Base-by-base conservation (phyloP, 2,113 vertebrate genomes). In the Cryptotis parvus region DNA sequence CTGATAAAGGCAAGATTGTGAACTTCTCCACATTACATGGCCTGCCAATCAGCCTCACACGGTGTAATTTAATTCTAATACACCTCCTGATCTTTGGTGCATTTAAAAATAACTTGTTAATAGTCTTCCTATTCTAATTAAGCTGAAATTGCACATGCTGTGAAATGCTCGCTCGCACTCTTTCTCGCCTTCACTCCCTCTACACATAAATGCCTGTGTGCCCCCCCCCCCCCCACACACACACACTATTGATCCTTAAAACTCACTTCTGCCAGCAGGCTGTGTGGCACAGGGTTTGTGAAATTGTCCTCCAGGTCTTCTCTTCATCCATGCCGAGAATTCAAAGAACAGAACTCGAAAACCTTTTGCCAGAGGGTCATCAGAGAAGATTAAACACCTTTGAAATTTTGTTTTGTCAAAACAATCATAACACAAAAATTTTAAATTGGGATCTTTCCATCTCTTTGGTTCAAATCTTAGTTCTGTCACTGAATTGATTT, bases 91-190 rank as follows among this genome's bases (percentile, higher is more conserved):
- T 94, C 95, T 89, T 77, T 75, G 86, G 29, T 90, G 63, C 68
- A 72, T 95, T 97, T 97, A 95, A 72, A 95, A 97, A 94, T 96
- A 89, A 90, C 83, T 86, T 37, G 88, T 77, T 97, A 96, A 96
- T 94, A 94, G 58, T 89, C 95, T 97, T 93, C 81, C 90, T 93
- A 63, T 31, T 94, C 87, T 92, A 97, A 97, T 96, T 96, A 95
- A 95, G 96, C 95, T 85, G 0, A 96, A 96, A 96, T 94, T 90
- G 61, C 58, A 85, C 72, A 74, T 77, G 85, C 63, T 95, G 75
- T 92, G 61, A 94, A 73, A 83, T 83, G 35, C 33, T 93, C 74
- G 29, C 83, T 92, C 24, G 80, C 22, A 77, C 87, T 90, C 81
- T 45, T 1, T 52, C 18, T 79, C 2, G 6, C n/a, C 6, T 16